Evolutionary conservation across 1,140 invertebrate genomes (phyloP).

Genomic region (Trichoplusia ni): DNA sequence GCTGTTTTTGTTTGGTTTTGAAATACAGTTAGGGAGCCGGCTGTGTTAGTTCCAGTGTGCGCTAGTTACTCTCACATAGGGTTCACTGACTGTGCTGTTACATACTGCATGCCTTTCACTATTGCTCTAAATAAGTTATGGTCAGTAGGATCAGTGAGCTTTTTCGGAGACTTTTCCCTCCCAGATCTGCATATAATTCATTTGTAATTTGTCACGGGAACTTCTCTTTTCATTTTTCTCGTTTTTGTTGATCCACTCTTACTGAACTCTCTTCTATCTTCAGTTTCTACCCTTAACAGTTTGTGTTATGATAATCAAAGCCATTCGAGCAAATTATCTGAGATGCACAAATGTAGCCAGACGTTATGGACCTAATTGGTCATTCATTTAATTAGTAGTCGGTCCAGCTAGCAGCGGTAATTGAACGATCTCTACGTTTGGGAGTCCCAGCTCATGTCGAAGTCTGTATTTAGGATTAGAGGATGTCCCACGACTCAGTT

Average conservation of each 20-base stretch:
- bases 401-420: slow-evolving; percentile 2
- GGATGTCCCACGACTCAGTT: too few relatives aligned
- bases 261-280: too few relatives aligned
- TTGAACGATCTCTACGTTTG: slow-evolving; percentile 18
- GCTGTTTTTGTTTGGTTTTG: slow-evolving; percentile 6
- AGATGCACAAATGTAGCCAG: background rate
- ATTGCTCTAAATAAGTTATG: background rate
- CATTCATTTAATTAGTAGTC: slow-evolving; percentile 21
- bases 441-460: background rate
- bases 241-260: too few relatives aligned
- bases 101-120: slow-evolving; percentile 3
- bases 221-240: too few relatives aligned
- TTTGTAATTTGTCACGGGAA: too few relatives aligned
- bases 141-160: background rate
- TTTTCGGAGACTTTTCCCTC: background rate
- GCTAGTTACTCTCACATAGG: background rate
- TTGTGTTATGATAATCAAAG: background rate
- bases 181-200: too few relatives aligned
- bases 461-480: background rate
- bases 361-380: slow-evolving; percentile 9
- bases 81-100: slow-evolving; percentile 17
- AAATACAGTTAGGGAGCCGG: background rate
- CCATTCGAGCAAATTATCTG: background rate
- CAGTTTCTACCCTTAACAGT: too few relatives aligned
- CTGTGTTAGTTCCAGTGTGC: background rate